Evolutionary conservation across 2,113 vertebrate genomes (phyloP).

Genomic region (Halcyon senegalensis): DNA sequence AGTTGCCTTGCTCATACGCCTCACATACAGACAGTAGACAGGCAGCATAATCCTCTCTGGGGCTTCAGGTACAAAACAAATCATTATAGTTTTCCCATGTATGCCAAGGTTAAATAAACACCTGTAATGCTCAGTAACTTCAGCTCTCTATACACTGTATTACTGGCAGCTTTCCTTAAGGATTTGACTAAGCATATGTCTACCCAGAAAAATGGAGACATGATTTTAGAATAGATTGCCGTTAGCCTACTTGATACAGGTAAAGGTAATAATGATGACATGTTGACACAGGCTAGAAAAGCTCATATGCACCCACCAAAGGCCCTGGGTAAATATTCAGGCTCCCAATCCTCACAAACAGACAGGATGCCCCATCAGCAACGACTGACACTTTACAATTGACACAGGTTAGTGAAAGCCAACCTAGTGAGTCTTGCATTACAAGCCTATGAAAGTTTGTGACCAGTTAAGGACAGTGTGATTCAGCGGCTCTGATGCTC

Average conservation of each 20-base stretch:
- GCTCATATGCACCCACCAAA: background rate
- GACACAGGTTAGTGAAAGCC: background rate
- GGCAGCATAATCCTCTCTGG: conserved; percentile 13
- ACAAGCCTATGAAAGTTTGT: background rate
- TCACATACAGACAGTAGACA: background rate
- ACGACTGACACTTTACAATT: background rate
- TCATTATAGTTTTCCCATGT: conserved; percentile 22
- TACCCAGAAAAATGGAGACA: background rate
- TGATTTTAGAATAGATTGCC: background rate
- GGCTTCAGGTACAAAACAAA: conserved; percentile 7
- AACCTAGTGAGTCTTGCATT: background rate
- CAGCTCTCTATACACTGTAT: background rate
- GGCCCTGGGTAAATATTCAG: background rate
- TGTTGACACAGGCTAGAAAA: background rate
- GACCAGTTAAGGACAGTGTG: background rate
- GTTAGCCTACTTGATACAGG: background rate
- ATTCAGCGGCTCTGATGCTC: background rate
- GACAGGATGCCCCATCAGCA: rapidly evolving
- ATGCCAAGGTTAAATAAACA: conserved; percentile 52
- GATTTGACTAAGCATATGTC: conserved; percentile 20
- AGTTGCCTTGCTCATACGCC: conserved; percentile 18
- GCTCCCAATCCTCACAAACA: background rate
- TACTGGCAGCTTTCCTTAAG: conserved; percentile 34
- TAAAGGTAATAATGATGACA: background rate
- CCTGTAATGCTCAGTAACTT: background rate